phyloP scores from a whole-genome alignment of 2,888 invertebrate genomes.

The Atethmia centrago region DNA sequence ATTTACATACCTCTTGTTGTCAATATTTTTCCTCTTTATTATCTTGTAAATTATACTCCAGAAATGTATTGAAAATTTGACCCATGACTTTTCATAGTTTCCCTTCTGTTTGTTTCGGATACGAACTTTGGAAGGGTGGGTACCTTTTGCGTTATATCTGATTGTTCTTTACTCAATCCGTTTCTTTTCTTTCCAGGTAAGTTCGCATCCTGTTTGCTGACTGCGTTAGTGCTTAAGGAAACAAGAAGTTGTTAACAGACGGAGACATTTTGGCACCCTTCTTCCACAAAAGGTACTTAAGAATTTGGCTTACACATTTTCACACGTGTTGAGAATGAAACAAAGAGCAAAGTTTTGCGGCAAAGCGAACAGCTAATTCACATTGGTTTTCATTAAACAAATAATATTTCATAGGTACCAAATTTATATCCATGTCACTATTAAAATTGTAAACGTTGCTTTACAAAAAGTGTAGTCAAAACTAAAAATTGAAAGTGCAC shows the following conservation, averaged over 20 bases:
- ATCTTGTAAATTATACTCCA: slow-evolving; percentile 39
- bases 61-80: slow-evolving; percentile 33
- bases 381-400: slow-evolving; percentile 9
- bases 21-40: slow-evolving; percentile 56
- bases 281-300: slow-evolving; percentile 49
- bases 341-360: slow-evolving; percentile 32
- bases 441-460: slow-evolving; percentile 1
- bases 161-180: slow-evolving; percentile 42
- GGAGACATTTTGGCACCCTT: slow-evolving; percentile 24
- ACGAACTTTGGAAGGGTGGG: slow-evolving; percentile 21
- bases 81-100: slow-evolving; percentile 20
- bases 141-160: slow-evolving; percentile 9
- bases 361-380: slow-evolving; percentile 27
- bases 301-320: slow-evolving; percentile 36
- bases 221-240: slow-evolving; percentile 36
- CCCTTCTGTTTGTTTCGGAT: slow-evolving; percentile 22
- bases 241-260: slow-evolving; percentile 31
- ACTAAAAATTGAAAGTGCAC: slow-evolving; percentile 16
- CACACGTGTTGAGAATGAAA: slow-evolving; percentile 13
- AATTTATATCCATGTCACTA: background rate
- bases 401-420: background rate
- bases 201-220: slow-evolving; percentile 52
- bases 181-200: slow-evolving; percentile 65
- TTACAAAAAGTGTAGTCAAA: slow-evolving; percentile 6
- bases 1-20: slow-evolving; percentile 69